These are phyloP conservation scores for Andrena trimmerana DNA, from an alignment of 2,888 invertebrate species.

Conservation along the genomic window DNA sequence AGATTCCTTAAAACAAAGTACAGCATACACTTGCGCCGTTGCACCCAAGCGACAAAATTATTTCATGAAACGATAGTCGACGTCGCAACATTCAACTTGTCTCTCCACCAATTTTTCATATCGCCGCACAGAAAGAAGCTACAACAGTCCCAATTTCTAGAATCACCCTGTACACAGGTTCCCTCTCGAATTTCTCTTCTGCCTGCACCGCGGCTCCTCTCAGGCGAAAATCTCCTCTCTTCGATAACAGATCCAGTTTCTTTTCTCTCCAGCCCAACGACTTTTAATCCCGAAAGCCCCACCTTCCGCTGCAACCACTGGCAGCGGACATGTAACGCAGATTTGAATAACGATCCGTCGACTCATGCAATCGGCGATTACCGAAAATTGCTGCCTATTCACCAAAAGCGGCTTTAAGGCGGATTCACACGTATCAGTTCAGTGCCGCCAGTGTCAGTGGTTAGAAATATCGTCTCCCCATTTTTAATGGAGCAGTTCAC, in stretches of 20 bases:
- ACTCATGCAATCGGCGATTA: constrained; percentile 69
- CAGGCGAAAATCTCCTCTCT: constrained; percentile 41
- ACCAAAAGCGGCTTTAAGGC: constrained; percentile 2
- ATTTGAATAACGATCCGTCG: constrained; percentile 70
- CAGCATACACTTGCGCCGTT: too few species aligned
- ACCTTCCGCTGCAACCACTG: constrained; percentile 45
- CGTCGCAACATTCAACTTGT: too few species aligned
- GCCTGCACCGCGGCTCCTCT: not conserved
- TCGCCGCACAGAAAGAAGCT: too few species aligned
- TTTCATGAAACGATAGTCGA: too few species aligned
- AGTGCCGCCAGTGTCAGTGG: too few species aligned
- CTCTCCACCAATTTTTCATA: too few species aligned
- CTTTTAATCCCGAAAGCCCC: constrained; percentile 48
- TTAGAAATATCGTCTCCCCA: too few species aligned
- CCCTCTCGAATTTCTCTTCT: constrained; percentile 5
- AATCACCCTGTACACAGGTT: constrained; percentile 14
- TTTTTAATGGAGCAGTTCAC: too few species aligned
- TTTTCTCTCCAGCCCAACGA: constrained; percentile 26
- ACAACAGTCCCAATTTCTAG: not conserved
- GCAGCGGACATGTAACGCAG: constrained; percentile 45
- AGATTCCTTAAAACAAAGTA: too few species aligned
- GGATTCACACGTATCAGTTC: too few species aligned
- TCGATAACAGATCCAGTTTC: constrained; percentile 26
- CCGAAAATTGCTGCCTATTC: constrained; percentile 66
- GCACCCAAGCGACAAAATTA: too few species aligned